These are phyloP conservation scores for Fragum whitleyi DNA, from an alignment of 2,888 invertebrate genomes.

Conservation along the genomic window DNA sequence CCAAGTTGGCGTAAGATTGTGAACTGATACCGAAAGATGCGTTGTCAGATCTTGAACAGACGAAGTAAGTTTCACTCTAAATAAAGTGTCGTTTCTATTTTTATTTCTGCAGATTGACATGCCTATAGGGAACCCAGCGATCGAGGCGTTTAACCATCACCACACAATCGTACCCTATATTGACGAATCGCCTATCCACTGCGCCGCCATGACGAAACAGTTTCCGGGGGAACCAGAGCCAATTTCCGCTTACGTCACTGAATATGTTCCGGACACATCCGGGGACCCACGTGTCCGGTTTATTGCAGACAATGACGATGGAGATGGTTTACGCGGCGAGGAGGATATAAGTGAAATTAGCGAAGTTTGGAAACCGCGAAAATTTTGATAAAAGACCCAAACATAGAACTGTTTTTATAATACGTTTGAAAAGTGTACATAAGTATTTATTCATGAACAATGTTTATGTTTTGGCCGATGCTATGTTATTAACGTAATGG, in stretches of 20 bases:
- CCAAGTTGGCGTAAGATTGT: too few species aligned
- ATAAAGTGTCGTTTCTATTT: too few species aligned
- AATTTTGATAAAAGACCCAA: conserved; percentile 2
- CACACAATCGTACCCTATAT: conserved; percentile 9
- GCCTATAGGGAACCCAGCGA: conserved; percentile 16
- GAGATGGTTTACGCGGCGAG: conserved; percentile 3
- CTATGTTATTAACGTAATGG: too few species aligned
- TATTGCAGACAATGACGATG: conserved; percentile 14
- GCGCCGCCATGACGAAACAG: background rate
- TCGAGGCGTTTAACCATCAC: conserved; percentile 17
- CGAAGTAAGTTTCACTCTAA: too few species aligned
- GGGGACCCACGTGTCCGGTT: conserved; percentile 19
- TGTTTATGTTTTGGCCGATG: too few species aligned
- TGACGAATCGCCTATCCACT: conserved; percentile 15
- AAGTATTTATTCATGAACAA: too few species aligned
- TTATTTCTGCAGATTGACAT: conserved; percentile 18
- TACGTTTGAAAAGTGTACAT: too few species aligned
- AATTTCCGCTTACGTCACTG: conserved; percentile 7
- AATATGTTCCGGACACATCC: conserved; percentile 15
- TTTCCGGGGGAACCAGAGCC: background rate
- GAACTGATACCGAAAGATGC: too few species aligned
- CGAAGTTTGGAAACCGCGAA: conserved; percentile 35
- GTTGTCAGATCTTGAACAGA: too few species aligned
- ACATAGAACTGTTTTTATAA: too few species aligned
- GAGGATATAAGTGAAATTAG: conserved; percentile 35